Conservation (phyloP, 1,140 invertebrate species). For the Onthophagus taurus region DNA sequence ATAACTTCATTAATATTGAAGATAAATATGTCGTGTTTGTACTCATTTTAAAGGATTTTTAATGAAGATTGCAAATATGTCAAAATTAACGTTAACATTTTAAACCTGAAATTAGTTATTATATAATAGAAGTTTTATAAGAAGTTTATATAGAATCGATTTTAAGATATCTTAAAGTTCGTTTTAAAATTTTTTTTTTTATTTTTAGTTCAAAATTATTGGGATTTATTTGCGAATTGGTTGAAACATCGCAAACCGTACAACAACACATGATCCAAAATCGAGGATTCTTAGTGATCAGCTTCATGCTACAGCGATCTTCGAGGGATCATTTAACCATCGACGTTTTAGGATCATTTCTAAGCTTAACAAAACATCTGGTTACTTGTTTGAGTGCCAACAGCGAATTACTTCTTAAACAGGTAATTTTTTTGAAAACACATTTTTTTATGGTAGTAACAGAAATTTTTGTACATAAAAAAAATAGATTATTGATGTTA, state of each 20-base stretch:
- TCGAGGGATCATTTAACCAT: constrained; percentile 88
- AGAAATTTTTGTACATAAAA: constrained; percentile 1
- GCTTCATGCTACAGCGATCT: constrained; percentile 90
- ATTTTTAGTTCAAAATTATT: constrained; percentile 85
- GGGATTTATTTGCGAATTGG: constrained; percentile 93
- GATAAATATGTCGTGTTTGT: too few relatives aligned
- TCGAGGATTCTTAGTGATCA: constrained; percentile 95
- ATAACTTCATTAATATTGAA: too few relatives aligned
- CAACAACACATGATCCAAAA: constrained; percentile 99
- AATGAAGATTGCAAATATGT: too few relatives aligned
- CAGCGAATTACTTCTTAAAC: constrained; percentile 90
- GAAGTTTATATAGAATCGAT: too few relatives aligned
- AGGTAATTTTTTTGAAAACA: constrained; percentile 49
- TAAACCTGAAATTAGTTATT: too few relatives aligned
- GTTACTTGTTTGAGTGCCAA: constrained; percentile 88
- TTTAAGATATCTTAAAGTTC: too few relatives aligned
- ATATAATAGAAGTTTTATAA: too few relatives aligned
- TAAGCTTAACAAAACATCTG: constrained; percentile 92
- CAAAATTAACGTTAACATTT: too few relatives aligned
- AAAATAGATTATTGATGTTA: too few relatives aligned
- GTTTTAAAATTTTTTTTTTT: neutral
- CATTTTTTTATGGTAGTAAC: neutral
- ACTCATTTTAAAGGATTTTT: too few relatives aligned
- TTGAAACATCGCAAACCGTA: constrained; percentile 92
- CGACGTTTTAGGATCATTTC: constrained; percentile 85